A percentile compares a stretch with the other conserved stretches of the same genome.
Evolutionary conservation across 2,797 vertebrate species (phyloP).

Genomic region (Odontamblyopus lacepedii): DNA sequence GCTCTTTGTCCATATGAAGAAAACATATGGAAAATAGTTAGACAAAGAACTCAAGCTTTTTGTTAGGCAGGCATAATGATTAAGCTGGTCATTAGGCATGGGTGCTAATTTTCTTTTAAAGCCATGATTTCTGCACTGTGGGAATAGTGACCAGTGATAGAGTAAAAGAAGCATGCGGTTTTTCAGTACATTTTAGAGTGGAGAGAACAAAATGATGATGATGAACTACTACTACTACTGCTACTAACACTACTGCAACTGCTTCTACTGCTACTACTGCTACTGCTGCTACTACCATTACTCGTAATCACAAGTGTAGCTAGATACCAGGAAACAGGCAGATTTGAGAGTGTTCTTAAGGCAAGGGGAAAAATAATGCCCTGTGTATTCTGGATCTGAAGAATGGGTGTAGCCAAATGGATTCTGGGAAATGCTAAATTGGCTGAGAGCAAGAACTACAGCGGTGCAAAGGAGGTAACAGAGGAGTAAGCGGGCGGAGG

Average conservation of each 20-base stretch:
- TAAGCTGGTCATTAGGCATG: too few species aligned
- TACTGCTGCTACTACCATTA: background rate
- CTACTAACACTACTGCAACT: too few species aligned
- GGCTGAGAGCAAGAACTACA: constrained; percentile 28
- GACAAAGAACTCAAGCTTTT: too few species aligned
- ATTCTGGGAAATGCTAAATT: constrained; percentile 31
- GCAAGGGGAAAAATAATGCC: constrained; percentile 14
- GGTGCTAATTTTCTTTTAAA: constrained; percentile 33
- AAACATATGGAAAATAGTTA: too few species aligned
- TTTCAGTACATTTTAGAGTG: too few species aligned
- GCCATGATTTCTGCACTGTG: constrained; percentile 33
- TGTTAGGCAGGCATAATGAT: too few species aligned
- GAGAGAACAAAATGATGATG: too few species aligned
- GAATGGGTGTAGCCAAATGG: constrained; percentile 18
- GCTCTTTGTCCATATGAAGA: too few species aligned
- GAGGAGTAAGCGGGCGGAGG: constrained; percentile 19
- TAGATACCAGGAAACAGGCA: constrained; percentile 11
- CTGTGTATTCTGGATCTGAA: constrained; percentile 25
- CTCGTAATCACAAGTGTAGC: background rate
- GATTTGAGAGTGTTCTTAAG: constrained; percentile 9
- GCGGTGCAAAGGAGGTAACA: constrained; percentile 8
- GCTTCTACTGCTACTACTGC: background rate
- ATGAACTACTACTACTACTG: background rate
- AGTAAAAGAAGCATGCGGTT: background rate
- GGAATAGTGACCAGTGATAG: constrained; percentile 4